Evolutionary conservation across 2,888 invertebrate genomes (phyloP).

Genomic region (Priocnemis perturbator): DNA sequence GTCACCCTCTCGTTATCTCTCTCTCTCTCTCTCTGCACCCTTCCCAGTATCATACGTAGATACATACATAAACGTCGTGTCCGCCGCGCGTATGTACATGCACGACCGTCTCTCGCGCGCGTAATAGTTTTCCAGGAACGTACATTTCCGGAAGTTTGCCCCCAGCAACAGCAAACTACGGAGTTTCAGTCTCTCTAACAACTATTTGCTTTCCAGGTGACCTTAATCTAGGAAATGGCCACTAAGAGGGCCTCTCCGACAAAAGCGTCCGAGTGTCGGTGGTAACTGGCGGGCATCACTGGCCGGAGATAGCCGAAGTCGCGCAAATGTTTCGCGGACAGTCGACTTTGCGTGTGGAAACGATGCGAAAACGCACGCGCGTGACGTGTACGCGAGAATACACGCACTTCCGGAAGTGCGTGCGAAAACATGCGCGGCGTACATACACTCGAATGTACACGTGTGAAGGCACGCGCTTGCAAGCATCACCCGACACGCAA

Average conservation of each 20-base stretch:
- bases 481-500: too few relatives aligned
- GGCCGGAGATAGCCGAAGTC: constrained; percentile 12
- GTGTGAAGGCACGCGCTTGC: too few relatives aligned
- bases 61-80: too few relatives aligned
- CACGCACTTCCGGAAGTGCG: too few relatives aligned
- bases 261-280: constrained; percentile 25
- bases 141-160: constrained; percentile 41
- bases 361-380: background rate
- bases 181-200: constrained; percentile 35
- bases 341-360: constrained; percentile 11
- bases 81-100: background rate
- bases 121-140: constrained; percentile 41
- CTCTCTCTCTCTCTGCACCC: background rate
- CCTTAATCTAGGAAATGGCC: constrained; percentile 61
- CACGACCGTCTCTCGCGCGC: constrained; percentile 17
- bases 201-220: constrained; percentile 59
- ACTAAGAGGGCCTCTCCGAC: constrained; percentile 47
- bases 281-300: constrained; percentile 15
- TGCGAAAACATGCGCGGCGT: too few relatives aligned
- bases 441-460: too few relatives aligned
- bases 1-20: too few relatives aligned
- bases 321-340: constrained; percentile 23
- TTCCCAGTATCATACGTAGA: background rate
- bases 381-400: background rate
- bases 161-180: constrained; percentile 19